Base-by-base conservation (phyloP, 2,888 invertebrate species). In the Temnothorax ravouxi region DNA sequence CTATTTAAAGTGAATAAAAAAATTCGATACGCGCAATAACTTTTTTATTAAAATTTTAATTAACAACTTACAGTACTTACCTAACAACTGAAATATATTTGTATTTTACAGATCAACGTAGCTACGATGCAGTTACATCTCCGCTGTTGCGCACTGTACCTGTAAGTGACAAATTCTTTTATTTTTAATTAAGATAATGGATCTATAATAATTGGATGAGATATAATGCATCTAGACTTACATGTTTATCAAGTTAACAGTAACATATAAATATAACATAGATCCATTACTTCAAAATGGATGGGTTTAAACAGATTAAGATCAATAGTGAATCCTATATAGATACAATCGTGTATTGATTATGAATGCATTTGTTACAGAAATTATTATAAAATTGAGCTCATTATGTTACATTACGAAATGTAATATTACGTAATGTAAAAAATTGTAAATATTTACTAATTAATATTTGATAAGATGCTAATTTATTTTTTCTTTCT, bases 131-230 rank as follows among this genome's bases (percentile, higher is more conserved):
- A 29, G 3, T 29, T 41, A 64, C 6, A 21, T 15, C 15, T 64
- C 41, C 15, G 44, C 64, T 64, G 41, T 64, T 64, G 41, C 21
- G 6, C 64, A 8, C 1, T 9, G 44, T 21, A 41, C 5, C 25
- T 6, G 64, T 64, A 21, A 64, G 64, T 41, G 21, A 21, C 21
- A 54, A 41, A 44, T 25, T 21, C 11, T 64, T 64, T 64, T 64
- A 41, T 64, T 64, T 64, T 15, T 15, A 64, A 44, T 25, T 64
- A 25, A 44, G 44, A 44, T 64, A 64, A 64, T 44, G 15, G 44
- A 25, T 64, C 6, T 44, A 9, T 44, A 25, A 21, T 44, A 64
- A 64, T 25, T 21, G n/a, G 2, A 64, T 38, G 44, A 21, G 15
- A 44, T 41, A 21, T 25, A 44, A 44, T 64, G 21, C 15, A 25